A percentile compares a stretch with the other conserved stretches of the same genome.
These are phyloP conservation scores for Ageneiosus marmoratus DNA, from an alignment of 2,113 vertebrate genomes.

Conservation along the genomic window DNA sequence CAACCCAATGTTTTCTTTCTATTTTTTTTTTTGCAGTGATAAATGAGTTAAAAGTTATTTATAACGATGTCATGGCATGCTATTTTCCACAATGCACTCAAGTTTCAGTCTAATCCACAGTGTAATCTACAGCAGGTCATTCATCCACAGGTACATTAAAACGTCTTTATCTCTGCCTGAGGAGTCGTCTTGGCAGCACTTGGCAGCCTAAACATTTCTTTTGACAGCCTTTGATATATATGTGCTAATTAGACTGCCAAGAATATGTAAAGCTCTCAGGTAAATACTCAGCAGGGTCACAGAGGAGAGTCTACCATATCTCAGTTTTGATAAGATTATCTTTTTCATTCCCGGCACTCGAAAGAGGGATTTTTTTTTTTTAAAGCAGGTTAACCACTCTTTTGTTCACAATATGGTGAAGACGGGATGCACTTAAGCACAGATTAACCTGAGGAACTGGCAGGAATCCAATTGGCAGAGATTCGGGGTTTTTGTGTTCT, in stretches of 20 bases:
- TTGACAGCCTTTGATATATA: background rate
- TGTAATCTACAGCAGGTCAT: background rate
- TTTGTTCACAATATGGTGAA: background rate
- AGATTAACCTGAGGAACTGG: background rate
- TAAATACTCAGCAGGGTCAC: background rate
- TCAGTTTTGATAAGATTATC: slow-evolving; percentile 16
- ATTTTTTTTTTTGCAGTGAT: background rate
- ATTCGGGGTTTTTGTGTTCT: background rate
- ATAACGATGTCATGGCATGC: background rate
- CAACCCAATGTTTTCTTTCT: background rate
- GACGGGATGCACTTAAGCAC: background rate
- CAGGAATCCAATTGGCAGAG: background rate
- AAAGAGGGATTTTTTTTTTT: background rate
- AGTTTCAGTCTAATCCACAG: background rate
- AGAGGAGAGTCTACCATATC: background rate
- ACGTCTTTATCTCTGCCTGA: background rate
- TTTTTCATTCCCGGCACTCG: background rate
- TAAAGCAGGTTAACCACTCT: background rate
- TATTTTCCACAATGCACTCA: background rate
- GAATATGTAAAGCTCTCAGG: background rate
- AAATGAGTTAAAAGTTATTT: background rate
- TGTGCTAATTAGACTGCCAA: background rate
- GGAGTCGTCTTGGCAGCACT: background rate
- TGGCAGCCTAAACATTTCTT: background rate
- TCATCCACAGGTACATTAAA: background rate